Evolutionary conservation across 37 sponge, comb jelly and placozoan species (phyloP).

Genomic region (Agelas oroides): DNA sequence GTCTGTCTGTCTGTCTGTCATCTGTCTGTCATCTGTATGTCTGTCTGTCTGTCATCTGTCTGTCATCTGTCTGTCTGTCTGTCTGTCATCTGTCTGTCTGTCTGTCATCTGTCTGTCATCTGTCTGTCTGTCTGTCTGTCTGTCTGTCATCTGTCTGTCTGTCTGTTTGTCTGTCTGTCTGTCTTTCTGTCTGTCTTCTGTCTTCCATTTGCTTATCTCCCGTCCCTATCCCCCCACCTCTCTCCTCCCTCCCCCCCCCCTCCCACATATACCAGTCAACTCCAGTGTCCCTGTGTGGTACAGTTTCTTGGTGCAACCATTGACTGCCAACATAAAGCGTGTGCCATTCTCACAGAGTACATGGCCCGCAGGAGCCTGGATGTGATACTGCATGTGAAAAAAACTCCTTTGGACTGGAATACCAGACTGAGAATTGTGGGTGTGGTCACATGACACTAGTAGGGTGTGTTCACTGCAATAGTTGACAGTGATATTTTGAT

Average conservation of each 20-base stretch:
- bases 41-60: too few species aligned
- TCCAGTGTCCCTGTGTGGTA: conserved; percentile 69
- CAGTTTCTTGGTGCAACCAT: conserved; percentile 47
- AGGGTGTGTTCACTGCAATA: neutral
- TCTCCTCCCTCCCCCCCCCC: neutral
- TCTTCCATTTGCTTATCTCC: neutral
- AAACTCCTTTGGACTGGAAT: conserved; percentile 35
- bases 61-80: too few species aligned
- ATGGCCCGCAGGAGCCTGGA: conserved; percentile 43
- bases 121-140: too few species aligned
- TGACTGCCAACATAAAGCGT: neutral
- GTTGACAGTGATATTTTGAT: neutral
- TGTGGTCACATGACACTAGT: neutral
- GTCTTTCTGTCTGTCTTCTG: too few species aligned
- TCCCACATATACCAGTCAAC: conserved; percentile 17
- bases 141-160: too few species aligned
- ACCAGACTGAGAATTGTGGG: conserved; percentile 52
- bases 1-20: too few species aligned
- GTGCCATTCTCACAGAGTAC: conserved; percentile 40
- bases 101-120: too few species aligned
- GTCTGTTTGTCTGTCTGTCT: too few species aligned
- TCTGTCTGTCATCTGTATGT: too few species aligned
- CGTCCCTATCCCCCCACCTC: neutral
- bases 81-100: too few species aligned
- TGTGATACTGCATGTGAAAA: conserved; percentile 36